Evolutionary conservation across 2,797 vertebrate species (phyloP), one percentile per base, ranked within the genome.

Genomic region (Channallabes apus): DNA sequence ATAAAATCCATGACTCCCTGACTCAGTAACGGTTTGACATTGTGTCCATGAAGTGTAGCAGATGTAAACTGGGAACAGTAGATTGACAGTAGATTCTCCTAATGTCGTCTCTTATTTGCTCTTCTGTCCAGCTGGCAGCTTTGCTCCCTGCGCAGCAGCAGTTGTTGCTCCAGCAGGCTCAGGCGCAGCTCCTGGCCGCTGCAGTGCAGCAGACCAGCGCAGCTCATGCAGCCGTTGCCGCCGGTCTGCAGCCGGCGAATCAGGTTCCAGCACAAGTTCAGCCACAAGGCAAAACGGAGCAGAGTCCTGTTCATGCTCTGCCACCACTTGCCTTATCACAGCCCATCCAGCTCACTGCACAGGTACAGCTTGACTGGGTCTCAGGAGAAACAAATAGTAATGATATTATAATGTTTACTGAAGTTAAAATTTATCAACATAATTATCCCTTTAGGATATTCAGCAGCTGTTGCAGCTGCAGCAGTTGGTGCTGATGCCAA

Each of bases 401-500:
- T 46, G 41, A 14, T 22, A 46, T 9, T 41, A 27, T 17, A 32
- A 80, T 24, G n/a, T 67, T 82, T 82, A 69, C 18, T 35, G n/a
- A 65, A 80, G 38, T 62, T 7, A n/a, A 67, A 29, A 82, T 35
- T 0, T 4, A 67, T 82, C 14, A 17, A 4, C 38, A 38, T 82
- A 32, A 67, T 54, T 35, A 41, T n/a, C 22, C 14, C 24, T 87
- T 81, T 89, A 98, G 97, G 97, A 98, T 92, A 97, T 98, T 90
- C 97, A 98, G 94, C 97, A 98, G 92, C 91, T 98, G 87, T 88
- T 98, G 84, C 97, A 98, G 94, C 95, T 98, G 83, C 97, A 97
- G 93, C 97, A 98, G 92, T 89, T 98, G 90, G 97, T 98, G 51
- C 89, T 98, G 80, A 96, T 98, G 91, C 97, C 97, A 0, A 96